These are phyloP conservation scores for Busseola fusca DNA, from an alignment of 2,888 invertebrate species.

Conservation along the genomic window DNA sequence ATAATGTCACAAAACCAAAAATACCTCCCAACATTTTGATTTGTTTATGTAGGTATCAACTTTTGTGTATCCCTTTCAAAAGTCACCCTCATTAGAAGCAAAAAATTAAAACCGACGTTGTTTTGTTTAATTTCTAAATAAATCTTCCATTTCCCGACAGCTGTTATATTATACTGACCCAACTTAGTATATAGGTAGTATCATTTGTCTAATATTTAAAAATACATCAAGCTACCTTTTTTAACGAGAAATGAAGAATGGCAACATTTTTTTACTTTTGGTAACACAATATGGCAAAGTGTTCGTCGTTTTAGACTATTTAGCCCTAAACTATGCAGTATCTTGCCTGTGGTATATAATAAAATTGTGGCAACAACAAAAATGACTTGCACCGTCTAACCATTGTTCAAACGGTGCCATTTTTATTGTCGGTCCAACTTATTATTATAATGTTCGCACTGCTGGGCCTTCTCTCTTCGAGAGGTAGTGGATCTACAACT, in stretches of 20 bases:
- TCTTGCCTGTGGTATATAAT: not conserved
- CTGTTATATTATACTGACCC: constrained; percentile 8
- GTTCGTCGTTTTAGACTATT: not conserved
- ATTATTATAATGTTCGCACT: no score
- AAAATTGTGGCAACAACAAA: not conserved
- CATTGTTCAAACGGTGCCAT: no score
- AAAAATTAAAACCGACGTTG: constrained; percentile 2
- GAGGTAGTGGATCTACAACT: no score
- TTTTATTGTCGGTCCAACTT: no score
- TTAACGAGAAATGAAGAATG: constrained; percentile 19
- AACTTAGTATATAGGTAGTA: constrained; percentile 4
- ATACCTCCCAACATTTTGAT: not conserved
- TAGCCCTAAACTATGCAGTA: not conserved
- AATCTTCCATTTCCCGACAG: constrained; percentile 9
- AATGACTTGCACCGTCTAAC: no score
- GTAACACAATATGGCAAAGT: constrained; percentile 13
- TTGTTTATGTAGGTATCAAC: not conserved
- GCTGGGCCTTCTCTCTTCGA: no score
- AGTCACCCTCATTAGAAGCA: constrained; percentile 14
- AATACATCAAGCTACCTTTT: constrained; percentile 30
- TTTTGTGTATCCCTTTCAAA: not conserved
- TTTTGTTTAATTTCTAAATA: constrained; percentile 19
- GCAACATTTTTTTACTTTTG: not conserved
- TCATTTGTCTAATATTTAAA: constrained; percentile 33
- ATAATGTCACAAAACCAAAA: not conserved